Conservation (phyloP, 1,140 invertebrate species). For the Saccostrea cuccullata region DNA sequence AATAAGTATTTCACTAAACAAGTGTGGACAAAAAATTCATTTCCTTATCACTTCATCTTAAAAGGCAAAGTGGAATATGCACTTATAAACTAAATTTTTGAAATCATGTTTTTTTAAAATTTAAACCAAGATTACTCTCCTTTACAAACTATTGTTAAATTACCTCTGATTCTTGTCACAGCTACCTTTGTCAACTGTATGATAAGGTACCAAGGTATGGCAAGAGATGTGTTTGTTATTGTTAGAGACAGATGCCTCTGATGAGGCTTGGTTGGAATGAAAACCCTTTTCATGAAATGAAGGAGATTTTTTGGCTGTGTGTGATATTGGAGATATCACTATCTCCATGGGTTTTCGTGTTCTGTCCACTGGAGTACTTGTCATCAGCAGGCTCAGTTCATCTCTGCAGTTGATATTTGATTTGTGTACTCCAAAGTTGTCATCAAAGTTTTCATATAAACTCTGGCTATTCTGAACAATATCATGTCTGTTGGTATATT, state of each 20-base stretch:
- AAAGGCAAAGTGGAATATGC: no score
- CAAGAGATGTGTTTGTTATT: background rate
- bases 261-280: background rate
- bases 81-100: no score
- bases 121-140: no score
- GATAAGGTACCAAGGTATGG: background rate
- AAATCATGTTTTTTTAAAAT: no score
- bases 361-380: background rate
- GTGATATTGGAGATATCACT: slow-evolving; percentile 3
- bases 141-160: background rate
- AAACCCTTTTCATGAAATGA: background rate
- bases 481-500: background rate
- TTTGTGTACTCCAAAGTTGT: background rate
- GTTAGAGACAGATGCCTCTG: background rate
- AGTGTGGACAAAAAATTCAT: no score
- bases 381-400: background rate
- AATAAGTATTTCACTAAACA: no score
- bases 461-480: background rate
- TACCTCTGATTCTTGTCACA: background rate
- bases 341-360: background rate
- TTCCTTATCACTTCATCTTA: no score
- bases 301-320: background rate
- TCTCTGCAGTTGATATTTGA: background rate
- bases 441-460: background rate
- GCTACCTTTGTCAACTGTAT: background rate